Evolutionary conservation across 2,113 vertebrate genomes (phyloP), one percentile per base, ranked within the genome.

Genomic region (Trogon surrucura): DNA sequence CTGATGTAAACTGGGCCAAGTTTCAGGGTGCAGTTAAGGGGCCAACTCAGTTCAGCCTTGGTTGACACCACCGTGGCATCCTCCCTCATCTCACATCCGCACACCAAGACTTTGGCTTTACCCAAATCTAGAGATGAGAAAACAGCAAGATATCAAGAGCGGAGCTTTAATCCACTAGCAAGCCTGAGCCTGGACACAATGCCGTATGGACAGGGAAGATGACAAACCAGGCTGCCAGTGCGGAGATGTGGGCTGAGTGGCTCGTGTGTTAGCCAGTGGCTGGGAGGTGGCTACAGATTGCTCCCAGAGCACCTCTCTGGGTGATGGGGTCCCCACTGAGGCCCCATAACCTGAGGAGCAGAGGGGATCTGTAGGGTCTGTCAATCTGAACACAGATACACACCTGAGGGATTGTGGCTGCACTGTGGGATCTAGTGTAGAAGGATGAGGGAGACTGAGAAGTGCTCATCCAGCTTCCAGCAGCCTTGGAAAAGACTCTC

Each of bases 341-440:
- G 16, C 17, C 44, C 38, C 8, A 13, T 23, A 67, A 30, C 22
- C 34, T 45, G 62, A 27, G 1, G 3, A 41, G 32, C 10, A 72
- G 32, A n/a, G 38, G 13, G 13, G 4, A 23, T 66, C 2, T 0
- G 1, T 27, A 45, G 26, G 9, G 22, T 57, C 56, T 75, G 34
- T 26, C 8, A 45, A 53, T 25, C 41, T 50, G 54, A 32, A 22
- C 0, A 1, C 10, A 38, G 23, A 10, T 26, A 16, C 41, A 38
- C 10, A 15, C 41, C 29, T 69, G 10, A 7, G 21, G 67, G 6
- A 20, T 45, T 2, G 1, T 27, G 14, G 30, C 57, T 64, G 32
- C 9, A 27, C 44, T 0, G 0, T 60, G 54, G 47, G n/a, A 30
- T 25, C 19, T 47, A 17, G 60, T 16, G 13, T n/a, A 30, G 60